Evolutionary conservation across 1,140 invertebrate species (phyloP).

Genomic region (Rhysida immarginata): DNA sequence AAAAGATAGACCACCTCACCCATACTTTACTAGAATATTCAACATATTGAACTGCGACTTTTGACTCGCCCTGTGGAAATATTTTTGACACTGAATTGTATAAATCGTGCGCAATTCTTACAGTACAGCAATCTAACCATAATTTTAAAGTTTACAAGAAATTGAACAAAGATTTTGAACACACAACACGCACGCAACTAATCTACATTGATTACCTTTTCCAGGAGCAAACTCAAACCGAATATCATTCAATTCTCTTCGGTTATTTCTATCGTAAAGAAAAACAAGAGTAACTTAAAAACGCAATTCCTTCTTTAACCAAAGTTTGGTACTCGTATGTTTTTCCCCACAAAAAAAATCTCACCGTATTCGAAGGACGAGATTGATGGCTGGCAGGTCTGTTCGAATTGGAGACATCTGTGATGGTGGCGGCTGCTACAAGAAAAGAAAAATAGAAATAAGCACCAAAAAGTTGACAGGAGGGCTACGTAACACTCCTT

Average conservation of each 20-base stretch:
- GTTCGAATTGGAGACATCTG: no score
- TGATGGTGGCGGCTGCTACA: no score
- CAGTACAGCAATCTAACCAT: background rate
- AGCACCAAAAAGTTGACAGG: no score
- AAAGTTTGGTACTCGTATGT: no score
- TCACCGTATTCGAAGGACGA: conserved; percentile 64
- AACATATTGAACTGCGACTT: no score
- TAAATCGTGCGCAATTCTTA: no score
- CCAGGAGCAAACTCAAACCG: conserved; percentile 87
- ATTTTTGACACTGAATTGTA: background rate
- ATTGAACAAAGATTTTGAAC: background rate
- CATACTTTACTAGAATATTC: no score
- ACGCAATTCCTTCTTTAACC: no score
- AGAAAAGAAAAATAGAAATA: no score
- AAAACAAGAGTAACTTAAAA: no score
- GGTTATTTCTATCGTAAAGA: conserved; percentile 52
- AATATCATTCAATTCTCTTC: conserved; percentile 89
- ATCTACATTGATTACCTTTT: conserved; percentile 34
- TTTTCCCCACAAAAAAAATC: conserved; percentile 10
- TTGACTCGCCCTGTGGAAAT: background rate
- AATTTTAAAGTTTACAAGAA: background rate
- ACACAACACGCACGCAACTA: background rate
- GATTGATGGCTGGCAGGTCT: conserved; percentile 39
- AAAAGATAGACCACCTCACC: no score
- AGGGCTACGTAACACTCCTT: no score